phyloP scores from a whole-genome alignment of 2,888 invertebrate genomes.

The Pseudeuparius sepicola region DNA sequence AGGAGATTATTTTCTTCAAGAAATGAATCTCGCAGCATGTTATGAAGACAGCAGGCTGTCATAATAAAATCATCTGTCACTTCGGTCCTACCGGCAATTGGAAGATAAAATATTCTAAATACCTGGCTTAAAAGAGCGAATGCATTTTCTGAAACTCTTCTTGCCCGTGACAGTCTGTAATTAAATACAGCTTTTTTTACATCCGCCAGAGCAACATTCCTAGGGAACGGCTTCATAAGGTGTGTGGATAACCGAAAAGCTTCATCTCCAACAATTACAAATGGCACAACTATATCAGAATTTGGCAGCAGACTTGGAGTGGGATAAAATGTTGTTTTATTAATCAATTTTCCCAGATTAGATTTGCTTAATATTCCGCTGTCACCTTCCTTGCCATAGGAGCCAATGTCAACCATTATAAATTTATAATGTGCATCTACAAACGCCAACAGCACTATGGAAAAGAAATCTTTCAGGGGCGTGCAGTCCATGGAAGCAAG shows the following conservation, averaged over 20 bases:
- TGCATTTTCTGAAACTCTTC: conserved; percentile 22
- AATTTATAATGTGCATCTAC: conserved; percentile 8
- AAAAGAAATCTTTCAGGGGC: too few species aligned
- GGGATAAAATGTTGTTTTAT: conserved; percentile 7
- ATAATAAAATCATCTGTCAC: conserved; percentile 16
- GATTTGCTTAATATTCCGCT: conserved; percentile 11
- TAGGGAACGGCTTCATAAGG: conserved; percentile 10
- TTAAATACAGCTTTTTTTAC: conserved; percentile 18
- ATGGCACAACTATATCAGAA: conserved; percentile 10
- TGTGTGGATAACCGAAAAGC: conserved; percentile 10
- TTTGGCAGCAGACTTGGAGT: conserved; percentile 10
- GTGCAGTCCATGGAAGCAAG: too few species aligned
- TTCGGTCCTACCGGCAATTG: conserved; percentile 18
- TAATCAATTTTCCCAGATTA: conserved; percentile 8
- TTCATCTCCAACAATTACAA: conserved; percentile 11
- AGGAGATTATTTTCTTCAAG: conserved; percentile 4
- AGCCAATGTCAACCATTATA: conserved; percentile 9
- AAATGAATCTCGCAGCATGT: conserved; percentile 18
- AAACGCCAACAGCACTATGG: conserved; percentile 8
- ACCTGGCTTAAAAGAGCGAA: conserved; percentile 20
- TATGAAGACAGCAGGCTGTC: conserved; percentile 20
- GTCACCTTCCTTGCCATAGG: conserved; percentile 13
- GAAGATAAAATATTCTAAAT: conserved; percentile 21
- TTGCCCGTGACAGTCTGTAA: conserved; percentile 18
- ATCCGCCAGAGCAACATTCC: conserved; percentile 6